A percentile compares a stretch with the other conserved stretches of the same genome.
Conservation (phyloP, 2,888 invertebrate species). For the Cephus spinipes region DNA sequence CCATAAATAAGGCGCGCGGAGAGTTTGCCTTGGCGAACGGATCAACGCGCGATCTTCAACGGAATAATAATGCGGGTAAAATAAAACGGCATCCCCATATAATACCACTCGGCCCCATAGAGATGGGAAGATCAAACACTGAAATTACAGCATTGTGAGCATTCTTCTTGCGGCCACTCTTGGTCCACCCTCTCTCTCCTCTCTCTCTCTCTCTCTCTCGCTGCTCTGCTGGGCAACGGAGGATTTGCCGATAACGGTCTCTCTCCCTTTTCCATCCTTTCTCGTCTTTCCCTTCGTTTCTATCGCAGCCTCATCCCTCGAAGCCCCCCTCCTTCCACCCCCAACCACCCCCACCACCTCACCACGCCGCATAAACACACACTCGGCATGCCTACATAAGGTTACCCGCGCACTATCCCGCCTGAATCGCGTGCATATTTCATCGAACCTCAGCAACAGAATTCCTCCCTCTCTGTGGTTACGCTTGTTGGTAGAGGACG, state of each 20-base stretch:
- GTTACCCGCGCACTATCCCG: conserved; percentile 55
- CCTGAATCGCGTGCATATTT: conserved; percentile 59
- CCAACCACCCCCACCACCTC: neutral
- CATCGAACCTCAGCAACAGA: conserved; percentile 36
- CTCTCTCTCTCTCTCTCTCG: conserved; percentile 12
- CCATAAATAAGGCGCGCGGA: conserved; percentile 59
- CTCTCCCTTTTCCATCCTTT: conserved; percentile 21
- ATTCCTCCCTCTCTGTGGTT: neutral
- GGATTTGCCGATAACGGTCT: conserved; percentile 20
- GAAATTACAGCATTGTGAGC: conserved; percentile 64
- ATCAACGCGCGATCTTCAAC: conserved; percentile 65
- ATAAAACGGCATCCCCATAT: conserved; percentile 58
- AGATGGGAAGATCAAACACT: conserved; percentile 64
- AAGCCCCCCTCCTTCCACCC: neutral
- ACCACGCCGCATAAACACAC: conserved; percentile 47
- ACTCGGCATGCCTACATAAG: conserved; percentile 50
- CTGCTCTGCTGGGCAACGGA: neutral
- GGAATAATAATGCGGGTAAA: conserved; percentile 66
- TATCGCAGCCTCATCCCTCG: conserved; percentile 34
- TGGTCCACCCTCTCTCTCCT: conserved; percentile 27
- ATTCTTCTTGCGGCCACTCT: conserved; percentile 52
- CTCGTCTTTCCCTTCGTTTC: conserved; percentile 21
- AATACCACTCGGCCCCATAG: conserved; percentile 51
- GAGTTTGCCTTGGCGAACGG: conserved; percentile 53
- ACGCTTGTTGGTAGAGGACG: neutral